These are phyloP conservation scores for Hyaena hyaena DNA, from an alignment of 2,113 vertebrate genomes.

Conservation along the genomic window DNA sequence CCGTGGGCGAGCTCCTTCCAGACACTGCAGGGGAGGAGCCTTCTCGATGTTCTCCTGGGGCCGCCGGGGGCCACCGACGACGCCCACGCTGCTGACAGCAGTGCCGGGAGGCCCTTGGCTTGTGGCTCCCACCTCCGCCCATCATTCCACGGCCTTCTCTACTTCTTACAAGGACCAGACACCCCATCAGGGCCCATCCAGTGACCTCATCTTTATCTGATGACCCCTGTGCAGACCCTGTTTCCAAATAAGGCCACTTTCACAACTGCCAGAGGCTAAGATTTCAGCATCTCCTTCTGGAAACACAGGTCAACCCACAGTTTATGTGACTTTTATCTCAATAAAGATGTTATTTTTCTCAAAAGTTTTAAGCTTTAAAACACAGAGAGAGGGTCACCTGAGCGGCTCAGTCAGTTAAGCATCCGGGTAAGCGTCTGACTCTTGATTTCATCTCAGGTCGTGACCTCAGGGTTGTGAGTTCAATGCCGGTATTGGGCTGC, in stretches of 20 bases:
- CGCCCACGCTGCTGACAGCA: accelerated
- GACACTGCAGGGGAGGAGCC: accelerated
- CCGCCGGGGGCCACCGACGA: no score
- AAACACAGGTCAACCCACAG: background rate
- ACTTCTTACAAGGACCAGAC: background rate
- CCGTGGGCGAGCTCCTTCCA: background rate
- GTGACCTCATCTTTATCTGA: background rate
- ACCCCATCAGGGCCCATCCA: no score
- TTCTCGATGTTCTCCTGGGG: accelerated
- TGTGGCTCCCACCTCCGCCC: accelerated
- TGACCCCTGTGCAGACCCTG: background rate
- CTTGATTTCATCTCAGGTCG: no score
- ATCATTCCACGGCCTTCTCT: accelerated
- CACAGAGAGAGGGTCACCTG: background rate
- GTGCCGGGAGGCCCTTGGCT: accelerated
- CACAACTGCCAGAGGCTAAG: background rate
- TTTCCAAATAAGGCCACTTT: background rate
- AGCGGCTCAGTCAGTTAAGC: no score
- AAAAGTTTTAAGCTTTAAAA: background rate
- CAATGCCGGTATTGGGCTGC: no score
- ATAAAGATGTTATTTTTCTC: background rate
- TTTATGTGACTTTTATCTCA: background rate
- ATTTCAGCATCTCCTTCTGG: background rate
- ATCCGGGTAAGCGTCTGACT: no score
- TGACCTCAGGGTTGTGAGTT: no score